Evolutionary conservation across 2,888 invertebrate genomes (phyloP).

Genomic region (Neria commutata): DNA sequence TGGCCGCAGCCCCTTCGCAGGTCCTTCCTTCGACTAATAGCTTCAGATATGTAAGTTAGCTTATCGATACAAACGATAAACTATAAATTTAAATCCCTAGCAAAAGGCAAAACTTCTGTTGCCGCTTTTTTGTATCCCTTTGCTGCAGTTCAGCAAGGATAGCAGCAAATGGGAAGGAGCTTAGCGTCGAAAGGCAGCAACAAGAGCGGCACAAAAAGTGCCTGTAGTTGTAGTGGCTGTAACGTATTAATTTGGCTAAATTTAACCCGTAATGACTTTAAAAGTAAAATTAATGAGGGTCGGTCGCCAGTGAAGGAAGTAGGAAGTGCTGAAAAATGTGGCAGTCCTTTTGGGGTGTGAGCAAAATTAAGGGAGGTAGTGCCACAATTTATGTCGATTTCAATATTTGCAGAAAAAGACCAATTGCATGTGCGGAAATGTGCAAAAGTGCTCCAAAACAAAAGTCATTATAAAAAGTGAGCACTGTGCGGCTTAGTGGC

Average conservation of each 20-base stretch:
- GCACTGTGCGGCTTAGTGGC: no score
- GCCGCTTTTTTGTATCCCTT: conserved; percentile 1
- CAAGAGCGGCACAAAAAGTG: conserved; percentile 1
- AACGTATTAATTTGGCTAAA: conserved; percentile 62
- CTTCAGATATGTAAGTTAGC: conserved; percentile 48
- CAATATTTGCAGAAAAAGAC: not conserved
- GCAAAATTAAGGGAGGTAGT: no score
- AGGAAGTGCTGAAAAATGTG: not conserved
- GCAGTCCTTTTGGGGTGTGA: no score
- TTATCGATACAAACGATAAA: conserved; percentile 54
- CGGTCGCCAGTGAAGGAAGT: conserved; percentile 33
- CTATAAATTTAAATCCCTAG: conserved; percentile 46
- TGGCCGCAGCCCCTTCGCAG: conserved; percentile 1
- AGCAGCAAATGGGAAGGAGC: not conserved
- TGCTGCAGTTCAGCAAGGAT: conserved; percentile 23
- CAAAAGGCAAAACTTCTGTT: conserved; percentile 12
- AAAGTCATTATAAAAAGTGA: not conserved
- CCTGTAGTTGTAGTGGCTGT: conserved; percentile 33
- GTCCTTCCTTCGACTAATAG: conserved; percentile 44
- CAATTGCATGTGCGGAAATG: not conserved
- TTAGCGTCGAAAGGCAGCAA: not conserved
- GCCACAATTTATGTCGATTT: conserved; percentile 9
- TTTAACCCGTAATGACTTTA: conserved; percentile 63
- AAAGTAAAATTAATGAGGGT: conserved; percentile 63
- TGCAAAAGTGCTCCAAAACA: not conserved